Evolutionary conservation across 2,113 vertebrate genomes (phyloP), one percentile per base, ranked within the genome.

Genomic region (Pluvianellus socialis): DNA sequence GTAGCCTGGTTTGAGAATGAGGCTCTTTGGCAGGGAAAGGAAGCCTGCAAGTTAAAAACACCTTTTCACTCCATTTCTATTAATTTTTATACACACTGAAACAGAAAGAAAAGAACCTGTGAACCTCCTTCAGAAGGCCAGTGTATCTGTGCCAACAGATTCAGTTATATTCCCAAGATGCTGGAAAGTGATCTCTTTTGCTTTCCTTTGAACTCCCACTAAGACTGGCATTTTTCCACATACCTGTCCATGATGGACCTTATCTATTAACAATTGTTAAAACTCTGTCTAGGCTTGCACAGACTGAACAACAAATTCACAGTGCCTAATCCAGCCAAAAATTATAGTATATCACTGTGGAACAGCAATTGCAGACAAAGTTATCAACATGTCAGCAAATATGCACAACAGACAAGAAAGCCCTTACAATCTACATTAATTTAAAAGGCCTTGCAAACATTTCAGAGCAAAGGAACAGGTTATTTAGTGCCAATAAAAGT

Each of bases 21-120:
- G 59, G 66, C 59, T 90, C 30, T 92, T 71, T 38, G 7, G 47
- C 52, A 75, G 53, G 65, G 55, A 93, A 93, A 82, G 49, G 65
- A 92, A 93, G 45, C 24, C 63, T 93, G 58, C 47, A 91, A 92
- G 67, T 84, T 94, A 96, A 92, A 95, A 95, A 83, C 70, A 89
- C 76, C 80, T 94, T 89, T 83, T 77, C 44, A 59, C 33, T 85
- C 17, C 3, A 53, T 47, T 84, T 58, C 68, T 55, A 33, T 56
- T 84, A 89, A 49, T 49, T 89, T 96, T 92, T 62, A 75, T 35
- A 30, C 26, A 55, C 18, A 47, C 42, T 1, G 6, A 85, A 84
- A 86, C 16, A 94, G 79, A 89, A 73, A 28, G 21, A 83, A 79
- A 86, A 87, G 30, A 87, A 92, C 11, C 47, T 73, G 32, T 50